Percentiles rank a stretch among this genome's conserved stretches.
These are phyloP conservation scores for Menidia beryllina DNA, from an alignment of 2,113 vertebrate genomes.

Conservation along the genomic window DNA sequence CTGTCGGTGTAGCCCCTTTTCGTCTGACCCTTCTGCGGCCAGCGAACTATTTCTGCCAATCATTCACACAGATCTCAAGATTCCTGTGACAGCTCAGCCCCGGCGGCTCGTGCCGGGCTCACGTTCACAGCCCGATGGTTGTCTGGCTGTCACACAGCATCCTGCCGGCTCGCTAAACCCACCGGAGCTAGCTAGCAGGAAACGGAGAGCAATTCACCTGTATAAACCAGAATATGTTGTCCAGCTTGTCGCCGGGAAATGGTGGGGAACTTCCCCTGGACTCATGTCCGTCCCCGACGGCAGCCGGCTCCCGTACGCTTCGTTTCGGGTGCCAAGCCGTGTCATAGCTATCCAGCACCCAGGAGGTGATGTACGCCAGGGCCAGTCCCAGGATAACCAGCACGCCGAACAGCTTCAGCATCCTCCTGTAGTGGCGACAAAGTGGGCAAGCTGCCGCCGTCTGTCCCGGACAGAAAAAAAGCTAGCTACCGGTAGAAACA, in stretches of 20 bases:
- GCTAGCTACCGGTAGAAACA: conserved; percentile 51
- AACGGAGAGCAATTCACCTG: conserved; percentile 81
- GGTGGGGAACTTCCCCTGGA: conserved; percentile 49
- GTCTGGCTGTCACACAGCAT: not conserved
- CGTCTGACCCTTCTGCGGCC: conserved; percentile 40
- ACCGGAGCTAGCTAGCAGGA: not conserved
- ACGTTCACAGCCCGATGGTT: not conserved
- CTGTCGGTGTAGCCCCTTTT: conserved; percentile 20
- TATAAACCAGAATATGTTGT: conserved; percentile 87
- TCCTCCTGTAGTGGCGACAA: conserved; percentile 72
- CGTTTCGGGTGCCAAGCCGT: conserved; percentile 76
- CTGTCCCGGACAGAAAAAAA: conserved; percentile 54
- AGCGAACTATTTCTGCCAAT: conserved; percentile 61
- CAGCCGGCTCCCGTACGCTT: conserved; percentile 50
- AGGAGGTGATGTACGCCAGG: conserved; percentile 79
- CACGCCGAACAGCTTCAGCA: conserved; percentile 76
- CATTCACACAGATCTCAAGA: conserved; percentile 37
- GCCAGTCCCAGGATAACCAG: conserved; percentile 82
- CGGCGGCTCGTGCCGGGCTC: not conserved
- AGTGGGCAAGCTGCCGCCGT: conserved; percentile 61
- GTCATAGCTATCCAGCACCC: conserved; percentile 84
- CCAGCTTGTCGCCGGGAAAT: conserved; percentile 77
- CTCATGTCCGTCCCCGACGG: conserved; percentile 31
- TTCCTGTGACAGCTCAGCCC: not conserved
- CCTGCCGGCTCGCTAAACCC: not conserved